A percentile compares a stretch with the other conserved stretches of the same genome.
Conservation (phyloP, 2,113 vertebrate species). For the Lagopus leucura region DNA sequence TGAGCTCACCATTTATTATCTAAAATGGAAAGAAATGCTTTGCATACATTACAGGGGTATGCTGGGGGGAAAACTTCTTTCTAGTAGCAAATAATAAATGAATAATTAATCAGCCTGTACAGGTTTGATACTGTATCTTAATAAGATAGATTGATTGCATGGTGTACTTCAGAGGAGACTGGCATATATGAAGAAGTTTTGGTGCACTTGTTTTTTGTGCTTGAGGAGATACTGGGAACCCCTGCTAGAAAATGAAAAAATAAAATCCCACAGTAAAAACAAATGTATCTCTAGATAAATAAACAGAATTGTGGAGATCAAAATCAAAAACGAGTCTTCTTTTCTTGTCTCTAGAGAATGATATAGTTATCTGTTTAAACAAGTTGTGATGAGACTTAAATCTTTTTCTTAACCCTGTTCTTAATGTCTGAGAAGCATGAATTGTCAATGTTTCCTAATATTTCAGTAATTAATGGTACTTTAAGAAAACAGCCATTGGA, state of each 20-base stretch:
- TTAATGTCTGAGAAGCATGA: background rate
- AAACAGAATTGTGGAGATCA: background rate
- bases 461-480: background rate
- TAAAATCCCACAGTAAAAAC: background rate
- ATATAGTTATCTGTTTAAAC: background rate
- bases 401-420: background rate
- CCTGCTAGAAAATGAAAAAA: background rate
- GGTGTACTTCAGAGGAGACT: background rate
- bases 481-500: background rate
- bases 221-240: background rate
- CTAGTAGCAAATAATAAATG: background rate
- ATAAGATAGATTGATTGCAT: background rate
- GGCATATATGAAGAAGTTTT: background rate
- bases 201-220: background rate
- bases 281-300: background rate
- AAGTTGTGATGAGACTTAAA: background rate
- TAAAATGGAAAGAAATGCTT: background rate
- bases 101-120: conserved; percentile 22
- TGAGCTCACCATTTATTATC: conserved; percentile 6
- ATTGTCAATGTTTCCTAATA: background rate
- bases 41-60: background rate
- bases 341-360: background rate
- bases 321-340: background rate
- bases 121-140: background rate
- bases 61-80: background rate